Evolutionary conservation across 1,140 invertebrate species (phyloP), one percentile per base, ranked within the genome.

Genomic region (Trichogramma pretiosum): DNA sequence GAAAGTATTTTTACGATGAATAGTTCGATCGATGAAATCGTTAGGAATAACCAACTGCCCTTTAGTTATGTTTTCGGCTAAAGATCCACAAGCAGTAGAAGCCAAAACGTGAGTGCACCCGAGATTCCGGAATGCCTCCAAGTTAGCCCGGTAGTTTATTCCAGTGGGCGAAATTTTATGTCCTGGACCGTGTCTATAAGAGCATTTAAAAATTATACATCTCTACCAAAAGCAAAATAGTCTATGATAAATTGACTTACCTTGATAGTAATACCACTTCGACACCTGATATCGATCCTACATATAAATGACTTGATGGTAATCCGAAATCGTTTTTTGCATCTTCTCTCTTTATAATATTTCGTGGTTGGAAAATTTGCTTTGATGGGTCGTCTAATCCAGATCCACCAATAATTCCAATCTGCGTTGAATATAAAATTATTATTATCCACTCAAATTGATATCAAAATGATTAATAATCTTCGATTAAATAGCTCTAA

Each of bases 101-200:
- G 87, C 93, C 43, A 99, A 73, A 8, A 99, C 67, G 65, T 97
- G 92, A 0, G 91, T 96, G 62, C 93, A 97, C 0, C 92, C 91
- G 41, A 80, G 73, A 45, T 84, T 60, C 53, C 90, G 86, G 41
- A 99, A 68, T 1, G 94, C 93, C 84, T 89, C 94, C 36, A 99
- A 84, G 65, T 99, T 99, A 3, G 95, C 96, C 50, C 94, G 79
- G 68, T 96, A 99, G 69, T 99, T 99, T 0, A 99, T 78, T 56
- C 83, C 79, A 16, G 77, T 81, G 1, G 93, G 93, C 66, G 75
- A 83, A 24, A 89, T 79, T 37, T 75, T 75, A 66, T 99, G 94
- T 39, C 84, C 82, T 30, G 83, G 72, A 2, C 93, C 93, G 76
- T 99, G 96, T 56, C 94, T 85, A 50, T 13, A 48, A 51, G 10